These are phyloP conservation scores for Ceratina japonica DNA, from an alignment of 1,140 invertebrate genomes.

Conservation along the genomic window DNA sequence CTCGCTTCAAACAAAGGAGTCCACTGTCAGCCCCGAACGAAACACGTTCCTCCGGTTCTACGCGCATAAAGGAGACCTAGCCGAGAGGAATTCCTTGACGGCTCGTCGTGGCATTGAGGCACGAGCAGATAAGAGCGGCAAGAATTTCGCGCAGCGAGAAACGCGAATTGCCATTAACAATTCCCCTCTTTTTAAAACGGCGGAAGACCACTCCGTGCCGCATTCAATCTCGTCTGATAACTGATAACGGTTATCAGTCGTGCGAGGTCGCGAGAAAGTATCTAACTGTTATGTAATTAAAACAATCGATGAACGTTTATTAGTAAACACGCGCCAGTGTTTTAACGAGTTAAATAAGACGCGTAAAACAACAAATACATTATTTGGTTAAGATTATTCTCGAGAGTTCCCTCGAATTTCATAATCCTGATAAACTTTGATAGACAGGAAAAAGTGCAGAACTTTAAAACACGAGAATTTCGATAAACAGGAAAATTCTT, in stretches of 20 bases:
- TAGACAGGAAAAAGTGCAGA: no score
- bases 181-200: no score
- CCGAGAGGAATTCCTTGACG: slow-evolving; percentile 55
- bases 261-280: not conserved
- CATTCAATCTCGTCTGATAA: not conserved
- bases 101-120: slow-evolving; percentile 39
- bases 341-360: no score
- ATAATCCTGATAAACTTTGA: no score
- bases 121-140: slow-evolving; percentile 24
- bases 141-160: slow-evolving; percentile 19
- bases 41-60: slow-evolving; percentile 54
- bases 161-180: not conserved
- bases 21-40: slow-evolving; percentile 50
- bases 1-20: slow-evolving; percentile 60
- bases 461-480: no score
- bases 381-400: no score
- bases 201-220: not conserved
- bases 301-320: slow-evolving; percentile 7
- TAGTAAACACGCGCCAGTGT: slow-evolving; percentile 27
- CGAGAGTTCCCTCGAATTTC: no score
- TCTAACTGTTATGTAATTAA: slow-evolving; percentile 17
- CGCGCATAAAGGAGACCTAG: slow-evolving; percentile 53
- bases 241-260: slow-evolving; percentile 6
- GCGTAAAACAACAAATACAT: no score
- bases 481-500: no score